Conservation (phyloP, 37 sponge, comb jelly and placozoan species). For the Halichondria panicea region DNA sequence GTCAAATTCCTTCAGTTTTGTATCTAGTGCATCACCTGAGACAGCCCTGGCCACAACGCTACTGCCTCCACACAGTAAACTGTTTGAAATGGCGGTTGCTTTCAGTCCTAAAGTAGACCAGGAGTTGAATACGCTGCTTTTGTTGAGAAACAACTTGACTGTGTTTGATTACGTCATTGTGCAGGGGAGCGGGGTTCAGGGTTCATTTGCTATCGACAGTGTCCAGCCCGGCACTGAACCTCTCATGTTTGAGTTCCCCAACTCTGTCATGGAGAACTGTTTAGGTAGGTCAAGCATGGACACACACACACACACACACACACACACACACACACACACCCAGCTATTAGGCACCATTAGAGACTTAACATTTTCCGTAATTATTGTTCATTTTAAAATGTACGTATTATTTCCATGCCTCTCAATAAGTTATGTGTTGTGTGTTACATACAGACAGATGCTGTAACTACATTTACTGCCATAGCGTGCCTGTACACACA, state of each 20-base stretch:
- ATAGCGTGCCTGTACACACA: too few relatives aligned
- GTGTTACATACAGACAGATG: too few relatives aligned
- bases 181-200: conserved; percentile 44
- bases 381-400: too few relatives aligned
- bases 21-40: too few relatives aligned
- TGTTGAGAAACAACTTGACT: conserved; percentile 74
- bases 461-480: too few relatives aligned
- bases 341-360: too few relatives aligned
- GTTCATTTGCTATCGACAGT: conserved; percentile 43
- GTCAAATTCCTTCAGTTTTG: conserved; percentile 11
- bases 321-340: too few relatives aligned
- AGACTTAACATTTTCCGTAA: too few relatives aligned
- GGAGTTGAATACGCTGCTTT: conserved; percentile 10
- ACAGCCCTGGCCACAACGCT: background rate
- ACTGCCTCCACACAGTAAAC: conserved; percentile 16
- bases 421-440: too few relatives aligned
- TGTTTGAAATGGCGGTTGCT: conserved; percentile 4
- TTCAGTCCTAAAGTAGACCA: conserved; percentile 45
- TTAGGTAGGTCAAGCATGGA: conserved; percentile 28
- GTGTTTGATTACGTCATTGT: conserved; percentile 71
- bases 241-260: conserved; percentile 55
- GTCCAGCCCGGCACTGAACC: conserved; percentile 35
- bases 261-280: conserved; percentile 38
- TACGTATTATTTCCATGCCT: too few relatives aligned
- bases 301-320: too few relatives aligned